Evolutionary conservation across 2,797 vertebrate genomes (phyloP), one percentile per base, ranked within the genome.

Genomic region (Natrix natrix): DNA sequence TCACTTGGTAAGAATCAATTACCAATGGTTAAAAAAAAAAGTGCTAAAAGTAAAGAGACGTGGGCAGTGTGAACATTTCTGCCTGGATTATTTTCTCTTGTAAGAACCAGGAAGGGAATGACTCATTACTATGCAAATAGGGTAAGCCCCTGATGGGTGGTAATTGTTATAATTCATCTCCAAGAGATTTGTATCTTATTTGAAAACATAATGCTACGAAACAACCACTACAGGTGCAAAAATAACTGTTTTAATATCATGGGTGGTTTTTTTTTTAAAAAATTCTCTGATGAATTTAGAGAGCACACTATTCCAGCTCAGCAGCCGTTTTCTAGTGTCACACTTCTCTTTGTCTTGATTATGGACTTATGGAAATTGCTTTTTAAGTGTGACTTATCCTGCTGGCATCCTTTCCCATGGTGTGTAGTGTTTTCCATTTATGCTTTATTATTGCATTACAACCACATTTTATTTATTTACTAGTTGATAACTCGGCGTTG

Each of bases 301-400:
- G 89, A 93, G 54, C n/a, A 89, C 88, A 89, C 59, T 87, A 92
- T 87, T 91, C 91, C 66, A 93, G 43, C 5, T 63, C 14, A 26
- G 87, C 91, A 93, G 90, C 20, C 57, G 22, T 91, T 91, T 90
- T 95, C 48, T 94, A 32, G 57, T 94, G 91, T 91, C 69, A 86
- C 92, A 92, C 59, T 87, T 90, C 83, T 86, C 20, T 94, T 94
- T 93, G 93, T 92, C 91, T 28, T 93, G 63, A 96, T 94, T 92
- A 87, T 61, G 14, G 55, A 86, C 11, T 86, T 24, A 89, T 69
- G 48, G 14, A 26, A 93, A 66, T 91, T 86, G 92, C 91, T 94
- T 92, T 90, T 90, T 78, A 92, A 61, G 43, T 89, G 74, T 95
- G 94, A 83, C 61, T 56, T 95, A 69, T 0, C 0, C 8, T 59